Base-by-base conservation (phyloP, 2,113 vertebrate genomes). In the Conger conger region DNA sequence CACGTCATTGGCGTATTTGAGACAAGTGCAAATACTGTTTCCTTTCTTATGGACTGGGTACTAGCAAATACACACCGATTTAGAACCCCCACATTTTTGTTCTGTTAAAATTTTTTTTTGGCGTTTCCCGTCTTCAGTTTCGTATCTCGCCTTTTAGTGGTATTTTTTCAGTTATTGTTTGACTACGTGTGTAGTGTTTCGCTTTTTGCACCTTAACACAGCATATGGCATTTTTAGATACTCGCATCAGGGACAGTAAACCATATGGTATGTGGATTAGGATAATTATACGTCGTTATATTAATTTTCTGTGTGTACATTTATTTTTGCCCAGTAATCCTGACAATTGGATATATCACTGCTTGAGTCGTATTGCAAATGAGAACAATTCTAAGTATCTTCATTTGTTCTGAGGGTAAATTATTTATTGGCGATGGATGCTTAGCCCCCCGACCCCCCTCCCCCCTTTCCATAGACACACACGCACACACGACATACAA, bases 391-490 rank as follows among this genome's bases (percentile, higher is more conserved):
- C 5, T 16, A 9, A 27, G 5, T 50, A 9, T 76, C 30, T 76
- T 76, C 35, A 18, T 18, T 17, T 37, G 13, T 78, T 84, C 4
- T 35, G 11, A 36, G 18, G 30, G 38, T 45, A 77, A 77, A 82
- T 87, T 85, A 82, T 63, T 84, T 38, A 57, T 8, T 27, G 16
- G 80, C 16, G 3, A 40, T 9, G 38, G 81, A 80, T 86, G 63
- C 76, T 83, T 83, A 86, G 27, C 8, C 54, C n/a, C 54, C 38
- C n/a, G n/a, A n/a, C n/a, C 57, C 38, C 33, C 54, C 30, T 9
- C 11, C 6, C 45, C 11, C 45, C 11, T 13, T 13, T 13, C 1
- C 45, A 50, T 13, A 50, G 4, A 13, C 9, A 50, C 45, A 50
- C 4, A 42, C 40, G 9, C 40, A 42, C 40, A 42, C 40, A 42